These are phyloP conservation scores for Ostrea denselamellosa DNA, from an alignment of 1,140 invertebrate species.

Conservation along the genomic window DNA sequence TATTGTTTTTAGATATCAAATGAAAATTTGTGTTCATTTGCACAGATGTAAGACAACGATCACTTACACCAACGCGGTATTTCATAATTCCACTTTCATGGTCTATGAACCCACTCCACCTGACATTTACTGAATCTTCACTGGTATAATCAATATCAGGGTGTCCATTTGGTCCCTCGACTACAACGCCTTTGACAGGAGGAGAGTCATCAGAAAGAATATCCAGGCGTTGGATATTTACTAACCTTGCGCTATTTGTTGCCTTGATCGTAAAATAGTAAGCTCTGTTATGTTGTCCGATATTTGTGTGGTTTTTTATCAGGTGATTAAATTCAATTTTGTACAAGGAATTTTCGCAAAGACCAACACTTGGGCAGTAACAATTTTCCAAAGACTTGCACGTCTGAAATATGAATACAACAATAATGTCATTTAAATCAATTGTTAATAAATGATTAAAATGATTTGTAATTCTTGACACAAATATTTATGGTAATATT, in stretches of 20 bases:
- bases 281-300: conserved; percentile 60
- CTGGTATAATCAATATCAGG: conserved; percentile 62
- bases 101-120: conserved; percentile 61
- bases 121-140: conserved; percentile 38
- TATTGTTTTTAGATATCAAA: not conserved
- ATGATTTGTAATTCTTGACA: not conserved
- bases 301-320: conserved; percentile 50
- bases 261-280: conserved; percentile 62
- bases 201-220: conserved; percentile 64
- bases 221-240: conserved; percentile 48
- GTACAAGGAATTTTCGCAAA: conserved; percentile 54
- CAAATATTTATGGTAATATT: not conserved
- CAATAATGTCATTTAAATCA: not conserved
- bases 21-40: conserved; percentile 30
- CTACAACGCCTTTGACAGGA: conserved; percentile 58
- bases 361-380: conserved; percentile 63
- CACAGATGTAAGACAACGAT: conserved; percentile 45
- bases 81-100: conserved; percentile 62
- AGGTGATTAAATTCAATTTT: conserved; percentile 49
- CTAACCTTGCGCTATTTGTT: conserved; percentile 58
- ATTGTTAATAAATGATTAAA: not conserved
- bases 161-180: conserved; percentile 51
- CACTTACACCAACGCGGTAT: conserved; percentile 53
- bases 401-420: conserved; percentile 6
- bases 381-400: conserved; percentile 42